Evolutionary conservation across 2,888 invertebrate genomes (phyloP), one percentile per base, ranked within the genome.

Genomic region (Dorcus parallelipipedus): DNA sequence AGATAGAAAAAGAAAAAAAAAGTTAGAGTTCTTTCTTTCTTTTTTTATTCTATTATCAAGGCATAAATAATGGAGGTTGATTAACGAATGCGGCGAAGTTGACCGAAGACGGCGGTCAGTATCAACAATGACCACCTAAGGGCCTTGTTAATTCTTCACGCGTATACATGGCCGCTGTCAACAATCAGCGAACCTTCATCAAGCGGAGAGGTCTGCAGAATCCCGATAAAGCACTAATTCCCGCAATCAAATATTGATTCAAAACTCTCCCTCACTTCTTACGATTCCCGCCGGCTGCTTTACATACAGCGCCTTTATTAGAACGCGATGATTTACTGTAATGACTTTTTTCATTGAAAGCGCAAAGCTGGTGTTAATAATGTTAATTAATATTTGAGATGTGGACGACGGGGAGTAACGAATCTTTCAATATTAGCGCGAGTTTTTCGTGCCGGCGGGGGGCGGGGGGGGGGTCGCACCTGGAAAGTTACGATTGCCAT

Each of bases 261-360:
- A 79, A 78, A 78, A 78, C 73, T 76, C 76, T 69, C 76, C 75
- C 77, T 77, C 73, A 76, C 68, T 39, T 50, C 78, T 78, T 76
- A 75, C 75, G 73, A 74, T 72, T 74, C 73, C 69, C 75, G 69
- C 71, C 74, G 71, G 73, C 73, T 69, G 75, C 73, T 76, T 79
- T 79, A 79, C 79, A 79, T 78, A 71, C 73, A 75, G 72, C 75
- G 76, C 74, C 74, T 70, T 67, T 82, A 82, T 82, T 82, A 81
- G 81, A 81, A 81, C 68, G 79, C 80, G 81, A 81, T 83, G 82
- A 83, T 83, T 83, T 82, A 82, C 82, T 80, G 80, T 83, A 82
- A 82, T 82, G 81, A 81, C 78, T 78, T 78, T 79, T 79, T 78
- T 75, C 57, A 57, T 60, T 67, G 71, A 78, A 76, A 77, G 78